These are phyloP conservation scores for Mormyrus iriodes DNA, from an alignment of 2,113 vertebrate species.

Conservation along the genomic window DNA sequence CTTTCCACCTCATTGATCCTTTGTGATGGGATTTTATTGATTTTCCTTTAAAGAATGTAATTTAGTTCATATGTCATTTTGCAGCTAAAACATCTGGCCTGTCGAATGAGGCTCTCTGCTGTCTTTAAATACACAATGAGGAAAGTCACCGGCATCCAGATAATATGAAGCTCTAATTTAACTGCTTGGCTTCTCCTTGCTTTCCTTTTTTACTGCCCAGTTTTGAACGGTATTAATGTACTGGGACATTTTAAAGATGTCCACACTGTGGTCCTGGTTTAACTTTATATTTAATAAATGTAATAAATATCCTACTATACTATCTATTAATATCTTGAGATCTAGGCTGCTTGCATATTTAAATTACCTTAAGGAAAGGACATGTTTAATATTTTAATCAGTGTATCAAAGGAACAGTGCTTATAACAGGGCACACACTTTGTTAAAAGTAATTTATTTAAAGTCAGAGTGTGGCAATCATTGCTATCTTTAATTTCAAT, in stretches of 20 bases:
- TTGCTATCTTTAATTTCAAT: not conserved
- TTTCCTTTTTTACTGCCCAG: not conserved
- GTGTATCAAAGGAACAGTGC: not conserved
- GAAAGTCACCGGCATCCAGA: not conserved
- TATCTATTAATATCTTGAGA: not conserved
- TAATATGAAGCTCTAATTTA: not conserved
- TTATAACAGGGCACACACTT: not conserved
- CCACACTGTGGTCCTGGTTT: not conserved
- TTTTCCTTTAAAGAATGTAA: not conserved
- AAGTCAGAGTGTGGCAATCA: not conserved
- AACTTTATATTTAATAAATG: not conserved
- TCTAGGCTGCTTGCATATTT: not conserved
- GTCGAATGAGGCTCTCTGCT: not conserved
- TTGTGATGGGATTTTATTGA: not conserved
- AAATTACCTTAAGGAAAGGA: not conserved
- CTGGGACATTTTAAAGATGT: not conserved
- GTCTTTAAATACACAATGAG: not conserved
- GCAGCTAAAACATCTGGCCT: not conserved
- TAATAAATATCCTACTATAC: too few species aligned
- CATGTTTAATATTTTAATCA: not conserved
- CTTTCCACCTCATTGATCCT: conserved; percentile 7
- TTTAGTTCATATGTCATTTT: not conserved
- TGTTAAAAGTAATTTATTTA: not conserved
- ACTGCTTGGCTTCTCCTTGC: not conserved
- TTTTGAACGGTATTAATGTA: not conserved